Evolutionary conservation across 2,888 invertebrate species (phyloP).

Genomic region (Phyllotreta striolata): DNA sequence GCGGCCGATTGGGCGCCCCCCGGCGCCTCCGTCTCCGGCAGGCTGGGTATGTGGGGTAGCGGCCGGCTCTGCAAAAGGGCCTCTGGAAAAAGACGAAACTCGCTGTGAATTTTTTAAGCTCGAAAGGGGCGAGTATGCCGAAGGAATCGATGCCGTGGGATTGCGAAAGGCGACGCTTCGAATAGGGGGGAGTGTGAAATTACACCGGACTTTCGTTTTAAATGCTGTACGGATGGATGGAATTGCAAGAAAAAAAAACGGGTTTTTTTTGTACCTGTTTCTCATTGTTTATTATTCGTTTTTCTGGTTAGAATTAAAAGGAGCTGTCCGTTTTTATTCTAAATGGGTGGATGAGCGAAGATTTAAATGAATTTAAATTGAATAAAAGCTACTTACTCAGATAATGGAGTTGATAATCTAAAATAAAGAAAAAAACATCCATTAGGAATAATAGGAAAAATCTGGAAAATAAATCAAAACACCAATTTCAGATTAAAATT

Average conservation of each 20-base stretch:
- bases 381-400: constrained; percentile 27
- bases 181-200: too few relatives aligned
- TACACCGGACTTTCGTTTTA: too few relatives aligned
- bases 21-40: constrained; percentile 75
- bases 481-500: constrained; percentile 2
- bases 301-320: too few relatives aligned
- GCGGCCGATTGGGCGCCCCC: constrained; percentile 51
- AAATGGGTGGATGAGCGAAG: neutral
- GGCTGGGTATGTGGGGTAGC: constrained; percentile 90
- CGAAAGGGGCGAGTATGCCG: neutral
- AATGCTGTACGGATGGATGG: too few relatives aligned
- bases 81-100: constrained; percentile 69
- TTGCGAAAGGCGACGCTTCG: too few relatives aligned
- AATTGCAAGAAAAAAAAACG: too few relatives aligned
- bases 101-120: neutral
- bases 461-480: constrained; percentile 3
- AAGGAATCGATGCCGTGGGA: too few relatives aligned
- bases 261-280: too few relatives aligned
- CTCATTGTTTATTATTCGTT: too few relatives aligned
- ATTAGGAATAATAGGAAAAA: constrained; percentile 10
- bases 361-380: constrained; percentile 6
- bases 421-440: constrained; percentile 23
- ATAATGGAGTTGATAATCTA: constrained; percentile 28
- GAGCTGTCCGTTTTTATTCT: too few relatives aligned
- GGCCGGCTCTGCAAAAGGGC: constrained; percentile 93